phyloP scores from a whole-genome alignment of 2,797 vertebrate species.

The Harpagifer antarcticus region DNA sequence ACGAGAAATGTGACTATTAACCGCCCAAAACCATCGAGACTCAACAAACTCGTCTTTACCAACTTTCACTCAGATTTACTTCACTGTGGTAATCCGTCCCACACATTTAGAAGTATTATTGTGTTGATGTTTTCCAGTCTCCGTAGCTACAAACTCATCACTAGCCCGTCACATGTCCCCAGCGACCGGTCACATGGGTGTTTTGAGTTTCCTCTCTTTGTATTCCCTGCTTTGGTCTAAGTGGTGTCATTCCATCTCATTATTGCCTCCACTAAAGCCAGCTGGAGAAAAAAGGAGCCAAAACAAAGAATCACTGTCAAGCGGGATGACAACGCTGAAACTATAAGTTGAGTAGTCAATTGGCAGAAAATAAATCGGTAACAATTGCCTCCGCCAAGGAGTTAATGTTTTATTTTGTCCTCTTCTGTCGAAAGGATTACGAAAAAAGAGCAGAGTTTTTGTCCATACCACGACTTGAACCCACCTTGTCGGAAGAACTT shows the following conservation, averaged over 20 bases:
- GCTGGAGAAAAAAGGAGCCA: constrained; percentile 17
- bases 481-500: no score
- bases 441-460: no score
- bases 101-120: constrained; percentile 32
- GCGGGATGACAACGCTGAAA: constrained; percentile 4
- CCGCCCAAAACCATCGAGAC: constrained; percentile 23
- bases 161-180: constrained; percentile 45
- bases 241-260: constrained; percentile 15
- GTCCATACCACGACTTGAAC: no score
- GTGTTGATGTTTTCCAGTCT: constrained; percentile 59
- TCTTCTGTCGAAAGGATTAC: no score
- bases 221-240: constrained; percentile 34
- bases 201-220: constrained; percentile 31
- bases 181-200: constrained; percentile 9
- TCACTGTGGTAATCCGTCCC: constrained; percentile 18
- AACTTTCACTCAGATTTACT: constrained; percentile 31
- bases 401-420: no score
- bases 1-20: constrained; percentile 13
- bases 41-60: constrained; percentile 23
- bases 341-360: neutral
- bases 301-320: constrained; percentile 5
- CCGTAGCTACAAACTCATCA: constrained; percentile 54
- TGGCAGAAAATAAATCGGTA: neutral
- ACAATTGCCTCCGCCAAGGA: no score
- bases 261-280: constrained; percentile 22